Evolutionary conservation across 2,113 vertebrate species (phyloP).

Genomic region (Hiodon alosoides): DNA sequence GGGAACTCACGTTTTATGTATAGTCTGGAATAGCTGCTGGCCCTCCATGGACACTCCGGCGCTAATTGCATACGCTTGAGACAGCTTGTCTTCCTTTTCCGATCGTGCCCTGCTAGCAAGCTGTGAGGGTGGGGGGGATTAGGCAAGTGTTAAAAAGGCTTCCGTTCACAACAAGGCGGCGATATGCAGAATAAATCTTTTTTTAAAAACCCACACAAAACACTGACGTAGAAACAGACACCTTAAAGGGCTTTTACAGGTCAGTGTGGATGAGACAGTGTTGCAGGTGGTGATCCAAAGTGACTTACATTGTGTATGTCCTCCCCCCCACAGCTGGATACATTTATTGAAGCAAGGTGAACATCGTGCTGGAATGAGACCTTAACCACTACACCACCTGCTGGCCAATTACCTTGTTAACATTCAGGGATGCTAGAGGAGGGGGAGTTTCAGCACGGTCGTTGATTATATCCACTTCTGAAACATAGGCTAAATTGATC

Average conservation of each 20-base stretch:
- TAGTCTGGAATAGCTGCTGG: slow-evolving; percentile 98
- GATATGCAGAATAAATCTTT: too few relatives aligned
- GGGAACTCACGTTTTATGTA: slow-evolving; percentile 93
- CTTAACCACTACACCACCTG: too few relatives aligned
- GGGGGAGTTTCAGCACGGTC: slow-evolving; percentile 82
- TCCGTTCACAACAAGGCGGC: neutral
- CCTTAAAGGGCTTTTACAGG: too few relatives aligned
- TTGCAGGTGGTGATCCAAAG: neutral
- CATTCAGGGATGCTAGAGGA: slow-evolving; percentile 80
- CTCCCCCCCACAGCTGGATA: too few relatives aligned
- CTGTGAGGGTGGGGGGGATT: slow-evolving; percentile 50
- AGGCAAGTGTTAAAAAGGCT: neutral
- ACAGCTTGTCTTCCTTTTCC: slow-evolving; percentile 98
- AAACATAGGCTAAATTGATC: slow-evolving; percentile 81
- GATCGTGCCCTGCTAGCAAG: slow-evolving; percentile 95
- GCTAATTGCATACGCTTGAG: slow-evolving; percentile 98
- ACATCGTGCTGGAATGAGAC: too few relatives aligned
- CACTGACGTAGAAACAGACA: too few relatives aligned
- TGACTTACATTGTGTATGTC: too few relatives aligned
- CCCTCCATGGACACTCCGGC: slow-evolving; percentile 96
- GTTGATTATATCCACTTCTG: slow-evolving; percentile 78
- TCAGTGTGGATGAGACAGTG: neutral
- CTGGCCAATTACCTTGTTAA: slow-evolving; percentile 71
- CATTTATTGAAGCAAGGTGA: too few relatives aligned
- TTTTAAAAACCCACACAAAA: too few relatives aligned